Base-by-base conservation (phyloP, 1,140 invertebrate genomes). In the Thereuonema tuberculata region DNA sequence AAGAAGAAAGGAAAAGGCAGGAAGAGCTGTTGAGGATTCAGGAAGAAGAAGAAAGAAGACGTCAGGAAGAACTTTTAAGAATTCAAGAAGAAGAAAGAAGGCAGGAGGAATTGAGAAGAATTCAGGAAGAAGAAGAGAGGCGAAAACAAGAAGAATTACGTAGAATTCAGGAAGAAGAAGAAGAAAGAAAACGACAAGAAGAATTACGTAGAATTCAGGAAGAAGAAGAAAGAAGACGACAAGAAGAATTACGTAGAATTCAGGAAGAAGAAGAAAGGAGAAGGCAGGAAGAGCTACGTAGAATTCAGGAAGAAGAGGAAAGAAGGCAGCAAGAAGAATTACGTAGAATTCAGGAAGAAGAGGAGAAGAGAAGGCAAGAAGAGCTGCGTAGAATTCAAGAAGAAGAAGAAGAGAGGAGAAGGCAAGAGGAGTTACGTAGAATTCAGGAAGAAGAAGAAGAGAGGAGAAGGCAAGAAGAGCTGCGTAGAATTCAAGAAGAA, bases 211-310 rank as follows among this genome's bases (percentile, higher is more conserved):
- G n/a, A n/a, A n/a, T n/a, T n/a, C n/a, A n/a, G 17, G 49, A 53
- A 56, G 59, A 48, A 67, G 71, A 53, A 65, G 64, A 54, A 67
- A 70, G 52, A 70, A 71, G 63, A 24, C 29, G 29, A 17, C 50
- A 17, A 55, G 48, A 3, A 54, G 54, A 17, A 21, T 5, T 26
- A 43, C 27, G 49, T 43, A 21, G 37, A 21, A 57, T 47, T 15
- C 24, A 58, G 17, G 53, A 27, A 55, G 54, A 28, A 20, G 62
- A 56, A 58, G 61, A 62, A 47, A 43, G 29, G 29, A 59, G 56
- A 26, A 23, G 20, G 60, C 50, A 29, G 5, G 5, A 17, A 17
- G 60, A 61, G 2, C n/a, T n/a, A n/a, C n/a, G n/a, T n/a, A n/a
- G n/a, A n/a, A n/a, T n/a, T n/a, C n/a, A n/a, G n/a, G 31, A 9